Conservation (phyloP, 1,140 invertebrate genomes). For the Chironomus tepperi region DNA sequence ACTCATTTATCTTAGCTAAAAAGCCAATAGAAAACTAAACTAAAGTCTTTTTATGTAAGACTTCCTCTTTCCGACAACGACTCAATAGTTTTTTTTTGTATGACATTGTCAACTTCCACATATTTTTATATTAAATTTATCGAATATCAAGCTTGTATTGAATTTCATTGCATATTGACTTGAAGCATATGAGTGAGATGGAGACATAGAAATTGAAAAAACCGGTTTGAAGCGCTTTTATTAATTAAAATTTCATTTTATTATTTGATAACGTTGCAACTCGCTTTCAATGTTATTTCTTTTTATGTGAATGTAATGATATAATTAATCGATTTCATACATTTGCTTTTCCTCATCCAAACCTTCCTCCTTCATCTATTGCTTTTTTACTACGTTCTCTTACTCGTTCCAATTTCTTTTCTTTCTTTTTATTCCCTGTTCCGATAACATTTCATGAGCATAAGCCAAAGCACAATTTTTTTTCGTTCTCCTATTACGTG, state of each 20-base stretch:
- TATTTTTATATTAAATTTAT: neutral
- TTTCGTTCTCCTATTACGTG: neutral
- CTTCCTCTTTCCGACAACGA: conserved; percentile 1
- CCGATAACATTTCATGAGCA: neutral
- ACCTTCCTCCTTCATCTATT: neutral
- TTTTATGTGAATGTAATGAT: conserved; percentile 19
- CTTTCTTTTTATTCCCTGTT: neutral
- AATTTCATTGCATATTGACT: neutral
- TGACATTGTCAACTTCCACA: neutral
- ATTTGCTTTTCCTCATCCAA: neutral
- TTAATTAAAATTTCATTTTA: conserved; percentile 4
- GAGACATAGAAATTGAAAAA: neutral
- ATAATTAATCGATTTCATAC: conserved; percentile 23
- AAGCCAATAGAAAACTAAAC: too few species aligned
- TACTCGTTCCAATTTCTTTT: too few species aligned
- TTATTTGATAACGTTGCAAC: conserved; percentile 1
- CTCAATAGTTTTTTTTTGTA: neutral
- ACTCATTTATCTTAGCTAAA: too few species aligned
- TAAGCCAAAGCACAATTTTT: neutral
- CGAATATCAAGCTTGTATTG: neutral
- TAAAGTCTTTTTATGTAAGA: neutral
- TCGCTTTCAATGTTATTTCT: neutral
- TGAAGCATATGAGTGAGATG: too few species aligned
- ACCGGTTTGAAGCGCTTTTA: conserved; percentile 1
- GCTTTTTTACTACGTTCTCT: neutral